phyloP scores from a whole-genome alignment of 2,113 vertebrate genomes.

The Podarcis cretensis region DNA sequence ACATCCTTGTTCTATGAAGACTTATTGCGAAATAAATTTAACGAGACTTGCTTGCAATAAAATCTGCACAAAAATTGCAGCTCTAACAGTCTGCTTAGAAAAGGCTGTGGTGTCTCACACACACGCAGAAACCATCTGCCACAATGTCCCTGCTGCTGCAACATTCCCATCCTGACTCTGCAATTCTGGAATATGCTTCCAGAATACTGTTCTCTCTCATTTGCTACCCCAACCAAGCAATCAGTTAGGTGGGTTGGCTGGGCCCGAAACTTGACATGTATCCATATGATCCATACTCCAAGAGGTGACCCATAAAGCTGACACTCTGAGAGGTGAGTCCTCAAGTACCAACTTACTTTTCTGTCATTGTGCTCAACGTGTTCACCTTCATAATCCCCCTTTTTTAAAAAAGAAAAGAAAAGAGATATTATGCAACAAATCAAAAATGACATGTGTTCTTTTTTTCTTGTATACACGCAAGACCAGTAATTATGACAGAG shows the following conservation, averaged over 20 bases:
- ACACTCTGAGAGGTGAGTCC: not conserved
- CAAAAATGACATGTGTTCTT: not conserved
- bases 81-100: not conserved
- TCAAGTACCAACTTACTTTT: constrained; percentile 81
- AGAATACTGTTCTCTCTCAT: not conserved
- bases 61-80: not conserved
- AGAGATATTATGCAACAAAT: constrained; percentile 6
- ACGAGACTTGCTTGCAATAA: not conserved
- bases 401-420: constrained; percentile 65
- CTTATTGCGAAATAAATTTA: too few species aligned
- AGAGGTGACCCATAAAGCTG: constrained; percentile 25
- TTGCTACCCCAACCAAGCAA: not conserved
- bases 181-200: not conserved
- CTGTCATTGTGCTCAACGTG: constrained; percentile 86
- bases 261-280: not conserved
- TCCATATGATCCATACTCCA: not conserved
- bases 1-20: too few species aligned
- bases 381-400: constrained; percentile 90
- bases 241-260: not conserved
- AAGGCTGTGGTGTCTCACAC: not conserved
- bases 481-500: constrained; percentile 63
- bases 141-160: not conserved
- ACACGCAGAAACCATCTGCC: not conserved
- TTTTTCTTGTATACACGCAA: constrained; percentile 53
- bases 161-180: not conserved